Evolutionary conservation across 2,888 invertebrate species (phyloP), one percentile per base, ranked within the genome.

Genomic region (Eledona agricola): DNA sequence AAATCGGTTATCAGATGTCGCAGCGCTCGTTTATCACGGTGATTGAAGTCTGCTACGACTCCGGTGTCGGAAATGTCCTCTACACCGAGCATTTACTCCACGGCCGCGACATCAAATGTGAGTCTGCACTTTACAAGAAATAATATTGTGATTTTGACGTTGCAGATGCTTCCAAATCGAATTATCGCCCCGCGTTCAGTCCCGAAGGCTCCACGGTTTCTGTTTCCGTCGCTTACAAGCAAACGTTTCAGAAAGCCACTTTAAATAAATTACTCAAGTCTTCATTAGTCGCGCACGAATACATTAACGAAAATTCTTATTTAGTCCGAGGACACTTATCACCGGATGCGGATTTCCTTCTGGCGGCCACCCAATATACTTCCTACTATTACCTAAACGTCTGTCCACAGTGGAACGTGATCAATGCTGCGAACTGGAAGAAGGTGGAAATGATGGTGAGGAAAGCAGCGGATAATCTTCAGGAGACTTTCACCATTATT

Each of bases 311-410:
- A 4, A 67, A 62, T 15, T 72, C 70, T 4, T 79, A 67, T 63
- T 58, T 81, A 43, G 69, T 79, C 1, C 68, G 79, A 23, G 81
- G 81, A 2, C 82, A 82, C 62, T 66, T 81, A 32, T 70, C 80
- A 2, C 80, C 81, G 3, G 78, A 78, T 65, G 80, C 77, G 2
- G 82, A 82, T 69, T 80, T 80, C 64, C 64, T 80, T 25, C 75
- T 77, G 52, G 72, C 74, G 3, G 72, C 76, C 38, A 75, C 76
- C 57, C 79, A 81, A 60, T 73, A 73, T 45, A 69, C 78, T 1
- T 80, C 80, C 1, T 81, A 79, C 62, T 81, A 75, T 62, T 82
- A 78, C 66, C 67, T 79, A 16, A 82, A 82, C 59, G 73, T 70
- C 1, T 75, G 74, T 6, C 81, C 81, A 0, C 79, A 81, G 61